Conservation (phyloP, 2,797 vertebrate genomes). For the Chiloscyllium punctatum region DNA sequence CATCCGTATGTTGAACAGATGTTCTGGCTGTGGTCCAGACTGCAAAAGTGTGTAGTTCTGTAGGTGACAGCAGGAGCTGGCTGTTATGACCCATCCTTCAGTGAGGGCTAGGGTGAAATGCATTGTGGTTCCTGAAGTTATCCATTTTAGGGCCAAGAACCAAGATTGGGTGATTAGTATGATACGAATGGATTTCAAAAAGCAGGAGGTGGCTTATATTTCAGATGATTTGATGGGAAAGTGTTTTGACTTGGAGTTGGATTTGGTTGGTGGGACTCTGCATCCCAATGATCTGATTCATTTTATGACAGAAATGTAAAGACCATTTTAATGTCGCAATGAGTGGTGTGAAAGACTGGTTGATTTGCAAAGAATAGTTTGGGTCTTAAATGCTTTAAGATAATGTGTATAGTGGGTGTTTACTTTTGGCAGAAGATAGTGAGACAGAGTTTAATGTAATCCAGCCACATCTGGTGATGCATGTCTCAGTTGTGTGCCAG, state of each 20-base stretch:
- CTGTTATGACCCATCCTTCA: background rate
- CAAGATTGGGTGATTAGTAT: background rate
- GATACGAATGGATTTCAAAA: background rate
- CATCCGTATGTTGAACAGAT: background rate
- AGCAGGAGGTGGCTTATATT: background rate
- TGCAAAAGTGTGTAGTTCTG: background rate
- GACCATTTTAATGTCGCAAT: background rate
- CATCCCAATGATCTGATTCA: too few relatives aligned
- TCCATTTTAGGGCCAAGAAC: background rate
- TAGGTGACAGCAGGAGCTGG: background rate
- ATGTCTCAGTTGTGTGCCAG: background rate
- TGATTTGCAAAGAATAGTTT: background rate
- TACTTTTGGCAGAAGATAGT: background rate
- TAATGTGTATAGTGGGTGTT: background rate
- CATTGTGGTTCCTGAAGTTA: background rate
- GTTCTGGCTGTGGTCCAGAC: background rate
- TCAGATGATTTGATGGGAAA: background rate
- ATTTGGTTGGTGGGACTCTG: too few relatives aligned
- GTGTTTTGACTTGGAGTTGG: background rate
- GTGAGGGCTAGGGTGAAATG: background rate
- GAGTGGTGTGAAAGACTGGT: background rate
- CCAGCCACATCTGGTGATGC: background rate
- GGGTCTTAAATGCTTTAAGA: background rate
- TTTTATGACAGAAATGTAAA: too few relatives aligned
- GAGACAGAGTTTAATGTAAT: background rate